Percentiles rank a stretch among this genome's conserved stretches.
phyloP scores from a whole-genome alignment of 2,888 invertebrate genomes.

The Melanophora roralis region DNA sequence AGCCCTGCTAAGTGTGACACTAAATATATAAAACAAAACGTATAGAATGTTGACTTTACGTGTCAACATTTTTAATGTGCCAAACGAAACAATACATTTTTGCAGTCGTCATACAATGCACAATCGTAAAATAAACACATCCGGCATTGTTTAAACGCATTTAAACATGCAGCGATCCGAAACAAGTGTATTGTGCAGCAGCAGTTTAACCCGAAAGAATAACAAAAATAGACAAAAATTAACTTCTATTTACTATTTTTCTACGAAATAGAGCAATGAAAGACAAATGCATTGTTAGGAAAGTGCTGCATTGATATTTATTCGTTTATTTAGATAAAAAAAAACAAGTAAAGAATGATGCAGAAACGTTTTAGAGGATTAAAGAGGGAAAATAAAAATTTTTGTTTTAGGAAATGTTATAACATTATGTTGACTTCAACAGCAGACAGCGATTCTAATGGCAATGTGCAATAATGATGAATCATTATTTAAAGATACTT shows the following conservation, averaged over 20 bases:
- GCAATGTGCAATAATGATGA: slow-evolving; percentile 20
- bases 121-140: slow-evolving; percentile 46
- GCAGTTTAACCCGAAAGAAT: background rate
- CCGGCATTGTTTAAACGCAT: slow-evolving; percentile 59
- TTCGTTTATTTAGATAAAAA: background rate
- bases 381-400: background rate
- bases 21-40: slow-evolving; percentile 49
- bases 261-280: background rate
- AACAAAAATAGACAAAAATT: background rate
- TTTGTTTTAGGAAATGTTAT: slow-evolving; percentile 48
- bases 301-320: slow-evolving; percentile 20
- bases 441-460: background rate
- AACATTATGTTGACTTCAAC: slow-evolving; percentile 5
- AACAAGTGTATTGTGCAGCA: slow-evolving; percentile 13
- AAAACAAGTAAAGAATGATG: background rate
- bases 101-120: background rate
- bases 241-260: slow-evolving; percentile 17
- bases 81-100: slow-evolving; percentile 12
- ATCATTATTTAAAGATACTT: slow-evolving; percentile 5
- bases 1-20: slow-evolving; percentile 44
- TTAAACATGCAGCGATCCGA: slow-evolving; percentile 48
- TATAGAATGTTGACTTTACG: slow-evolving; percentile 43
- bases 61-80: slow-evolving; percentile 9
- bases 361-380: background rate
- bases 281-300: slow-evolving; percentile 16